Conservation (phyloP, 2,888 invertebrate species). For the Digitonthophagus gazella region DNA sequence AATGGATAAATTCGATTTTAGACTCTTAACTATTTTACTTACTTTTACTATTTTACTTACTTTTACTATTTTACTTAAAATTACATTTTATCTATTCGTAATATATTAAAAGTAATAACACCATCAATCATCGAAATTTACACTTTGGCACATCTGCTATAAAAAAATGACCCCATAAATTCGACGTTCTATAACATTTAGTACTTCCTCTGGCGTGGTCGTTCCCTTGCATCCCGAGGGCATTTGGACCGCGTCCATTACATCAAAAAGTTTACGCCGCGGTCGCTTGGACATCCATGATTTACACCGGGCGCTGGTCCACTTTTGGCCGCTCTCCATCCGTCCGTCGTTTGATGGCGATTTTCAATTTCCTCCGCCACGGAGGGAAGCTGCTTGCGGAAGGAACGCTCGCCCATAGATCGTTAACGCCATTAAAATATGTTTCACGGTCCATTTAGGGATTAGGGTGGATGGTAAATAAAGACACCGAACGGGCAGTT, state of each 20-base stretch:
- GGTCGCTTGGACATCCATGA: neutral
- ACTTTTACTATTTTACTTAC: too few relatives aligned
- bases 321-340: slow-evolving; percentile 11
- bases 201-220: neutral
- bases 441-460: slow-evolving; percentile 13
- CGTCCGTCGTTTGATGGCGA: slow-evolving; percentile 2
- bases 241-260: too few relatives aligned
- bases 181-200: neutral
- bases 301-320: neutral
- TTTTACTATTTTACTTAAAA: too few relatives aligned
- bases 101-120: too few relatives aligned
- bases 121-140: too few relatives aligned
- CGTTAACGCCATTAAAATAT: slow-evolving; percentile 16
- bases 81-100: too few relatives aligned
- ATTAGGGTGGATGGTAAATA: slow-evolving; percentile 4
- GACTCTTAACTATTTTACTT: too few relatives aligned
- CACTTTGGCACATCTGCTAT: too few relatives aligned
- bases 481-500: slow-evolving; percentile 7
- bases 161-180: neutral
- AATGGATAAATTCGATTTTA: too few relatives aligned
- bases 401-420: slow-evolving; percentile 7
- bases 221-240: neutral
- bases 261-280: too few relatives aligned
- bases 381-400: slow-evolving; percentile 1
- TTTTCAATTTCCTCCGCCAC: slow-evolving; percentile 14